Evolutionary conservation across 2,113 vertebrate genomes (phyloP).

Genomic region (Siniperca knerii): DNA sequence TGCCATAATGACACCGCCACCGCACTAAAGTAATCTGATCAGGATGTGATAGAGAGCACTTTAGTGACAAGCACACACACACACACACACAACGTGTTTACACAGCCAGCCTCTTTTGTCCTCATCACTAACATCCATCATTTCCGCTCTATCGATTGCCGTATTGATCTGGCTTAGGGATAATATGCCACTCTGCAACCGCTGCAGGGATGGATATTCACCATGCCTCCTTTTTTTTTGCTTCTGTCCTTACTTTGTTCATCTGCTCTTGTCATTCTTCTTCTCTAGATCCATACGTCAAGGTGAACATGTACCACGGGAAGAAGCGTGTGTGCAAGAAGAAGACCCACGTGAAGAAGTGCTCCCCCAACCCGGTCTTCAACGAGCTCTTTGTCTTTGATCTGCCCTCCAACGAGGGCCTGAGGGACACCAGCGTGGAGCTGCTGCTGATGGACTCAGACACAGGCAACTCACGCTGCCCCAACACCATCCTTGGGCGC

Average conservation of each 20-base stretch:
- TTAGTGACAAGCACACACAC: constrained; percentile 44
- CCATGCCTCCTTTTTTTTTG: neutral
- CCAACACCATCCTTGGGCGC: constrained; percentile 90
- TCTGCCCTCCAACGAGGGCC: constrained; percentile 91
- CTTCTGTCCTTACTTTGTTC: neutral
- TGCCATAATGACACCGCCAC: constrained; percentile 44
- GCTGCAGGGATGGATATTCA: constrained; percentile 20
- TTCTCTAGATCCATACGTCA: constrained; percentile 94
- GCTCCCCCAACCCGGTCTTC: constrained; percentile 96
- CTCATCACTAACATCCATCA: constrained; percentile 59
- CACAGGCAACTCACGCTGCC: constrained; percentile 74
- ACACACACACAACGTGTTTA: constrained; percentile 40
- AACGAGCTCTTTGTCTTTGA: constrained; percentile 99
- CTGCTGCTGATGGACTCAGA: constrained; percentile 99
- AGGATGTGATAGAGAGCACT: constrained; percentile 64
- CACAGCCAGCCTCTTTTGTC: constrained; percentile 52
- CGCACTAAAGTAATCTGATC: constrained; percentile 59
- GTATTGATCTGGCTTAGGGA: constrained; percentile 61
- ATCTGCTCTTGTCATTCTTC: constrained; percentile 2
- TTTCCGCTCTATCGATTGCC: constrained; percentile 63
- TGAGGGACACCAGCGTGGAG: constrained; percentile 96
- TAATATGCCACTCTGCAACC: constrained; percentile 42
- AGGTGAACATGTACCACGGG: constrained; percentile 96
- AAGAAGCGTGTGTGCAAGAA: constrained; percentile 98
- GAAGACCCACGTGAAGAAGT: constrained; percentile 98